phyloP scores from a whole-genome alignment of 2,113 vertebrate species.

The Micromys minutus region DNA sequence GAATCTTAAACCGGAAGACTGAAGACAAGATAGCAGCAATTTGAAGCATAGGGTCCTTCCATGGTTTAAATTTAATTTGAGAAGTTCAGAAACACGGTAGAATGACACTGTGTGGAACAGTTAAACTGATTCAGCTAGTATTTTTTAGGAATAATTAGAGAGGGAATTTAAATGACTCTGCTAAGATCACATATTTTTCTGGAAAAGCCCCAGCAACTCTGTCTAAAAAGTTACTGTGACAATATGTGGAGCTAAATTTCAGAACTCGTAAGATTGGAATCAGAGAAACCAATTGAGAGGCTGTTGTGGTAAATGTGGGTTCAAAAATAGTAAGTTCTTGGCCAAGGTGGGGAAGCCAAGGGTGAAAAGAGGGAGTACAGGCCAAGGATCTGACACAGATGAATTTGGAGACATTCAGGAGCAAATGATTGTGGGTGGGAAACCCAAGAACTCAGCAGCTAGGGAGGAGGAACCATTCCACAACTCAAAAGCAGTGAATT shows the following conservation, averaged over 20 bases:
- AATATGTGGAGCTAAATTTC: conserved; percentile 71
- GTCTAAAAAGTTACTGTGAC: conserved; percentile 41
- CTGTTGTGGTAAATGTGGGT: conserved; percentile 42
- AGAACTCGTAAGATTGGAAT: conserved; percentile 63
- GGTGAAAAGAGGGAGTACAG: conserved; percentile 30
- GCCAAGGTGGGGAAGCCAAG: conserved; percentile 60
- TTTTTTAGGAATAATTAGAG: conserved; percentile 56
- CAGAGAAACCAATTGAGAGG: conserved; percentile 51
- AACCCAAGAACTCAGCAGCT: conserved; percentile 41
- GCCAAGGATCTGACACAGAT: conserved; percentile 47
- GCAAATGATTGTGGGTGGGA: conserved; percentile 40
- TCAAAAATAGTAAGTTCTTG: conserved; percentile 67
- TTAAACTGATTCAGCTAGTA: not conserved
- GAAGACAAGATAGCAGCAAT: not conserved
- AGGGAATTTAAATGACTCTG: conserved; percentile 45
- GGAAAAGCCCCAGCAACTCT: conserved; percentile 30
- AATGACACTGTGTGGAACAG: not conserved
- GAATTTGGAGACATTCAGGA: conserved; percentile 50
- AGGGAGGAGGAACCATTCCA: not conserved
- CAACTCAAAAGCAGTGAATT: conserved; percentile 11
- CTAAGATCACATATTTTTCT: conserved; percentile 58
- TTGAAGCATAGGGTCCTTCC: not conserved
- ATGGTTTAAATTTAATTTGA: conserved; percentile 38
- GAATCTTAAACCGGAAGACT: not conserved
- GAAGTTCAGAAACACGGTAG: not conserved